These are phyloP conservation scores for Drosophila mimica DNA, from an alignment of 2,888 invertebrate genomes.

Conservation along the genomic window DNA sequence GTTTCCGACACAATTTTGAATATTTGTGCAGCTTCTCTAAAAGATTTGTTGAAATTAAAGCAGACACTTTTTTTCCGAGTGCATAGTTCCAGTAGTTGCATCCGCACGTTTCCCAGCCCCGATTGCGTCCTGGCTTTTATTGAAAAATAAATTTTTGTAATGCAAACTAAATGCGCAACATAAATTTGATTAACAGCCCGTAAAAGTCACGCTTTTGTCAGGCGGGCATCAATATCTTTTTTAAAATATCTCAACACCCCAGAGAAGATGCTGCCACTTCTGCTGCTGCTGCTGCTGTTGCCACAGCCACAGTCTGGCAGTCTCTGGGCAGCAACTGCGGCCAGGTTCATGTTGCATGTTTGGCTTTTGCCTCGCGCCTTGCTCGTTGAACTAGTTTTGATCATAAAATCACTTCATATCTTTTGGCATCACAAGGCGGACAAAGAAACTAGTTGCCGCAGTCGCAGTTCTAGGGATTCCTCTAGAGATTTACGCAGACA, in stretches of 20 bases:
- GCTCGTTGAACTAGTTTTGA: constrained; percentile 74
- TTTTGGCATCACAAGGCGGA: constrained; percentile 67
- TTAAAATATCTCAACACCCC: constrained; percentile 81
- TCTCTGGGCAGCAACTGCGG: too few relatives aligned
- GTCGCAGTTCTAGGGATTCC: constrained; percentile 70
- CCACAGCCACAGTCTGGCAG: not conserved
- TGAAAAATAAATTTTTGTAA: constrained; percentile 79
- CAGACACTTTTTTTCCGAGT: constrained; percentile 5
- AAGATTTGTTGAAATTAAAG: not conserved
- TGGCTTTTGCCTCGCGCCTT: constrained; percentile 16
- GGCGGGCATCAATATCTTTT: constrained; percentile 79
- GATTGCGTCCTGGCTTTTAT: constrained; percentile 50
- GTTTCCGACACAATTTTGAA: not conserved
- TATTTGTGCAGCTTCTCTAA: not conserved
- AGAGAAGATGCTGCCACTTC: constrained; percentile 39
- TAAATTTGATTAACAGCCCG: constrained; percentile 83
- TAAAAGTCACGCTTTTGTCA: constrained; percentile 83
- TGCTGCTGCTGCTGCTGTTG: constrained; percentile 3
- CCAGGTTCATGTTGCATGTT: constrained; percentile 22
- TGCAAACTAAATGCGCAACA: constrained; percentile 82
- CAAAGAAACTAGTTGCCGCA: constrained; percentile 41
- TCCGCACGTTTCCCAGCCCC: constrained; percentile 2
- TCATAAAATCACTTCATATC: constrained; percentile 81
- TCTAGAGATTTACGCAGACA: constrained; percentile 71
- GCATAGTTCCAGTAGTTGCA: not conserved